Evolutionary conservation across 2,113 vertebrate species (phyloP).

Genomic region (Acanthisitta chloris): DNA sequence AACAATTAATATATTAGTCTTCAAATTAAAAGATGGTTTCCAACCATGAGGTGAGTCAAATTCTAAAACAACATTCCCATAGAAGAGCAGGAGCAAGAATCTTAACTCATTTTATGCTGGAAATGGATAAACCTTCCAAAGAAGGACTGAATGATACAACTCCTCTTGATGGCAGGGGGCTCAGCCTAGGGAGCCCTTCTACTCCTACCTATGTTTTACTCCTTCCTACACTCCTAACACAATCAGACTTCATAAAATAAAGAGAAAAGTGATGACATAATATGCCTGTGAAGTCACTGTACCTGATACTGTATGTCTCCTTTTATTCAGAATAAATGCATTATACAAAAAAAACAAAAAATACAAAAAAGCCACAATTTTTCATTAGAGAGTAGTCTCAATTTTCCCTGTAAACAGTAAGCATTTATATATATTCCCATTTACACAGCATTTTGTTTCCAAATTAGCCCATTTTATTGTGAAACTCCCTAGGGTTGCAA

Average conservation of each 20-base stretch:
- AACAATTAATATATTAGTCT: background rate
- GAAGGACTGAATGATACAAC: background rate
- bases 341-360: background rate
- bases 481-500: background rate
- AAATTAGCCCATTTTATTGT: background rate
- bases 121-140: background rate
- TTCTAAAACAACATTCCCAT: background rate
- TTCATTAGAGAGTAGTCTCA: background rate
- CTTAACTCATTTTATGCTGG: background rate
- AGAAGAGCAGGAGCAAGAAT: background rate
- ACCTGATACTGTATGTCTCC: background rate
- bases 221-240: background rate
- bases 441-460: background rate
- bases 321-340: background rate
- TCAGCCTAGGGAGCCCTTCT: background rate
- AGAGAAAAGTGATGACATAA: background rate
- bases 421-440: background rate
- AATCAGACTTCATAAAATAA: background rate
- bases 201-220: background rate
- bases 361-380: background rate
- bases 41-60: background rate
- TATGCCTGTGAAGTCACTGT: background rate
- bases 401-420: background rate
- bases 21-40: conserved; percentile 32
- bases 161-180: background rate